Percentiles rank a stretch among this genome's conserved stretches.
phyloP scores from a whole-genome alignment of 2,888 invertebrate genomes.

The Drosophila algonquin region DNA sequence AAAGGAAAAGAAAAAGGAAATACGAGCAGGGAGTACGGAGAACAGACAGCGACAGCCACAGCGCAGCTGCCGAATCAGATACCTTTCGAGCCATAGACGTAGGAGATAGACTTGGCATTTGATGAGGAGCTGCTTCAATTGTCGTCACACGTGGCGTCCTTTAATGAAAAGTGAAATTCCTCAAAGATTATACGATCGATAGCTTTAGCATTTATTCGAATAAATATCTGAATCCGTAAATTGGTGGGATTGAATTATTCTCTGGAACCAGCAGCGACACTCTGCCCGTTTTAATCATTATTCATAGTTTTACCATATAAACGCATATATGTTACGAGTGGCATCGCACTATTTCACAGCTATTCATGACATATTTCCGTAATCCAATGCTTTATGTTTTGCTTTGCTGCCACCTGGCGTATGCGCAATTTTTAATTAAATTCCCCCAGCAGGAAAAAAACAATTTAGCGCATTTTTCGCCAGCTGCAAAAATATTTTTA shows the following conservation, averaged over 20 bases:
- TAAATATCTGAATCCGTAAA: not conserved
- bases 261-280: not conserved
- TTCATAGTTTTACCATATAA: not conserved
- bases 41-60: not conserved
- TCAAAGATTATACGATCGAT: not conserved
- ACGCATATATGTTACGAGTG: not conserved
- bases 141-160: slow-evolving; percentile 33
- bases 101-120: slow-evolving; percentile 9
- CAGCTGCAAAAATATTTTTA: slow-evolving; percentile 53
- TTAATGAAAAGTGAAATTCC: slow-evolving; percentile 29
- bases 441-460: slow-evolving; percentile 16
- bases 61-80: slow-evolving; percentile 1
- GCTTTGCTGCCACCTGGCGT: slow-evolving; percentile 30
- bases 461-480: slow-evolving; percentile 16
- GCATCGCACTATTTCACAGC: slow-evolving; percentile 4
- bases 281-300: not conserved
- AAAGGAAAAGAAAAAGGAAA: slow-evolving; percentile 11
- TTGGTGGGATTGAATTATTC: slow-evolving; percentile 7
- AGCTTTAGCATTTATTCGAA: not conserved
- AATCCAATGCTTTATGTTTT: slow-evolving; percentile 35
- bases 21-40: slow-evolving; percentile 2
- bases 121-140: slow-evolving; percentile 55
- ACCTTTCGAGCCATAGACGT: slow-evolving; percentile 10
- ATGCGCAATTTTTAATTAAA: slow-evolving; percentile 52
- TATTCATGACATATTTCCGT: slow-evolving; percentile 13